Evolutionary conservation across 2,797 vertebrate species (phyloP), one percentile per base, ranked within the genome.

Genomic region (Poecile montanus): DNA sequence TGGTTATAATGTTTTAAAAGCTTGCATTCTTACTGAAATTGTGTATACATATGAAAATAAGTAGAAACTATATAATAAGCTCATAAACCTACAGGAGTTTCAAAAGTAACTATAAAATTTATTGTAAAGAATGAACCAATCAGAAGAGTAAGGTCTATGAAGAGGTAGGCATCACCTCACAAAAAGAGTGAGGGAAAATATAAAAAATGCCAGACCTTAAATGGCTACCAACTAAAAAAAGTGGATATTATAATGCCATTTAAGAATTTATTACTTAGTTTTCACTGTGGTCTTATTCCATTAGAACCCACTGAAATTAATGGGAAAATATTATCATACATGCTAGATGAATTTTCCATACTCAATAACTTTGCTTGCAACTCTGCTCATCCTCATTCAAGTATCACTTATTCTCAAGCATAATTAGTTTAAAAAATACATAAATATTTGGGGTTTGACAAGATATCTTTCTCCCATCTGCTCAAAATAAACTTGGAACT

Each of bases 401-500:
- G 27, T 51, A 21, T 12, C 88, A 57, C 27, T 29, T 27, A 71
- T 57, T 75, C 70, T 80, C 54, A 81, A 86, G 63, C 7, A 58
- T 9, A 86, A 81, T 16, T 44, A 73, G 19, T 74, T 77, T 7
- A 72, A 85, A 83, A 92, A 89, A 62, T 57, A 88, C 75, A 89
- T 61, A 88, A 90, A 84, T 91, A 95, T 86, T 94, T 91, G 47
- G 45, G 47, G 27, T 17, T 71, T 88, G 76, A 75, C 66, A 81
- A 47, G 34, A 5, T 82, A 86, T n/a, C 50, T 95, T 90, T 67
- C 50, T 93, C 72, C 92, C 90, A 94, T 94, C 86, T 94, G 86
- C 84, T 96, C 86, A 91, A 93, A 94, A 89, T 78, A 82, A 85
- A 91, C 25, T 87, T 94, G 80, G 83, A 96, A 93, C 60, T 85